These are phyloP conservation scores for Cacoxenus indagator DNA, from an alignment of 2,888 invertebrate genomes.

Conservation along the genomic window DNA sequence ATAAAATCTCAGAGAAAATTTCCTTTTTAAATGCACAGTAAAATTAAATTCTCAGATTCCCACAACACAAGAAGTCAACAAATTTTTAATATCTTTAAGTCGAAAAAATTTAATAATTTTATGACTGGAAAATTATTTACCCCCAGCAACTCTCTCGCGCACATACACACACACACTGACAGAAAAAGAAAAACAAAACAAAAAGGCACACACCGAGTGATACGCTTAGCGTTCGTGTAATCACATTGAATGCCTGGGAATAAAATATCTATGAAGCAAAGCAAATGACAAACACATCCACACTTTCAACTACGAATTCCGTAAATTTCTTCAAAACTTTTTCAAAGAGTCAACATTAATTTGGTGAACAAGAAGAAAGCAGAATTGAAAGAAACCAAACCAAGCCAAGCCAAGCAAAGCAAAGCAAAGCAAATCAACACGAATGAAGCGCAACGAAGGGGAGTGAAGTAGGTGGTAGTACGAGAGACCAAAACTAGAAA, in stretches of 20 bases:
- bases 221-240: neutral
- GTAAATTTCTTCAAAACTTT: slow-evolving; percentile 10
- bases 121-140: neutral
- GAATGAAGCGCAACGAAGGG: neutral
- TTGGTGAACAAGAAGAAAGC: slow-evolving; percentile 4
- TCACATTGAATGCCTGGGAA: slow-evolving; percentile 16
- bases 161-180: too few species aligned
- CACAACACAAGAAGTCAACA: neutral
- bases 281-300: slow-evolving; percentile 7
- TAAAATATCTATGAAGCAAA: neutral
- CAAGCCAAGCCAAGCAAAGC: neutral
- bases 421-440: neutral
- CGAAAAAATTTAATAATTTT: neutral
- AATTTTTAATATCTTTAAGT: neutral
- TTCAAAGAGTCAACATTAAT: slow-evolving; percentile 18
- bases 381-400: neutral
- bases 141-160: neutral
- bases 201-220: too few species aligned
- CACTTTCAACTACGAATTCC: slow-evolving; percentile 4
- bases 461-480: neutral
- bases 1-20: neutral
- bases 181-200: too few species aligned
- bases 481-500: slow-evolving; percentile 32
- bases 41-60: neutral
- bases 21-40: neutral